These are phyloP conservation scores for Calameuta filiformis DNA, from an alignment of 2,888 invertebrate species.

Conservation along the genomic window DNA sequence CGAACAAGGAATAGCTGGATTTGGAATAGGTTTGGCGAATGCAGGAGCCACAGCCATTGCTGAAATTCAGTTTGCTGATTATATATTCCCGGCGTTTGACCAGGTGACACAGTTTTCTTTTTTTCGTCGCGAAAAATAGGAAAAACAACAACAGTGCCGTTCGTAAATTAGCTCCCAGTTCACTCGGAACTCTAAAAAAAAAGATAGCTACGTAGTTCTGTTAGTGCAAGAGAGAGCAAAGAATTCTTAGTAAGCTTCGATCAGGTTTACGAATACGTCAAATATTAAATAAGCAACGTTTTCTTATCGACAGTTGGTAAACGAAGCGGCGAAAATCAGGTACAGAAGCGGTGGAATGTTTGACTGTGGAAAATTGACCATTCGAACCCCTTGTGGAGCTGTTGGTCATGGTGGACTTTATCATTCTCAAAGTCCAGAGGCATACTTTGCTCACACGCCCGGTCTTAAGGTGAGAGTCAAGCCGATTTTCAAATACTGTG, in stretches of 20 bases:
- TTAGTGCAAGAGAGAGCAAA: background rate
- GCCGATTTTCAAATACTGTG: background rate
- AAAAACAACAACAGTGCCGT: background rate
- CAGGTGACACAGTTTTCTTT: slow-evolving; percentile 72
- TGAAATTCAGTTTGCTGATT: slow-evolving; percentile 99
- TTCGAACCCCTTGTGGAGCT: slow-evolving; percentile 94
- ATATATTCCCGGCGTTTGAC: slow-evolving; percentile 99
- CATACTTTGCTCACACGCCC: slow-evolving; percentile 95
- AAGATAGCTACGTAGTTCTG: background rate
- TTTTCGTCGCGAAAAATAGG: background rate
- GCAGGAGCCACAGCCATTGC: slow-evolving; percentile 95
- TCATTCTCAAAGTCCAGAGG: slow-evolving; percentile 98
- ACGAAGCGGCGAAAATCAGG: slow-evolving; percentile 94
- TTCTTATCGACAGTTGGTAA: slow-evolving; percentile 72
- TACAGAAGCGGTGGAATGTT: slow-evolving; percentile 93
- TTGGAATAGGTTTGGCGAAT: slow-evolving; percentile 93
- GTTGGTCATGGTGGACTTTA: slow-evolving; percentile 98
- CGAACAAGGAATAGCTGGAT: slow-evolving; percentile 97
- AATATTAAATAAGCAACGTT: background rate
- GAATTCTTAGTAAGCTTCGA: background rate
- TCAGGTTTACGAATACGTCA: background rate
- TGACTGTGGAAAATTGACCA: slow-evolving; percentile 90
- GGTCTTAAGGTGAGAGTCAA: slow-evolving; percentile 79
- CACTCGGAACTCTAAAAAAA: no score
- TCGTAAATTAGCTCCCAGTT: background rate